phyloP scores from a whole-genome alignment of 2,113 vertebrate species.

The Malurus alboscapulatus region DNA sequence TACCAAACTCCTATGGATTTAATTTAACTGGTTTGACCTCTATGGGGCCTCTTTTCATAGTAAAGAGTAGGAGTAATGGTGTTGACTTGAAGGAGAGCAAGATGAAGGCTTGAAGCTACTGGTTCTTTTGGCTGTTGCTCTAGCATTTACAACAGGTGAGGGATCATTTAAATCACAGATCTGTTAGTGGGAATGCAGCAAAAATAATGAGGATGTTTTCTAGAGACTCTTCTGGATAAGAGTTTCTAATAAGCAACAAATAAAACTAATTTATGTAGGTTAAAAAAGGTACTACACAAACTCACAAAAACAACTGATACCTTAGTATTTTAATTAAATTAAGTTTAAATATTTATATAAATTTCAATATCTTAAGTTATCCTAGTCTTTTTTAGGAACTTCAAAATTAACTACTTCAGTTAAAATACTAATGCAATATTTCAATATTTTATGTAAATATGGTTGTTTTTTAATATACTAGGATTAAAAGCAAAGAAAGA shows the following conservation, averaged over 20 bases:
- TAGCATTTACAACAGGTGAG: slow-evolving; percentile 14
- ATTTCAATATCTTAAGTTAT: not conserved
- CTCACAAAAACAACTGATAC: not conserved
- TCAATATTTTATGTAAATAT: not conserved
- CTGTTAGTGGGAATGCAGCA: not conserved
- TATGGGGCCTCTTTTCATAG: not conserved
- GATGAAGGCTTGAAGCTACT: slow-evolving; percentile 29
- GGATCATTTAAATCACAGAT: not conserved
- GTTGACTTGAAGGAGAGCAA: slow-evolving; percentile 16
- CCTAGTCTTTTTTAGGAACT: not conserved
- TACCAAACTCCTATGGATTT: not conserved
- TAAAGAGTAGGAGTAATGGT: not conserved
- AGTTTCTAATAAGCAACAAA: not conserved
- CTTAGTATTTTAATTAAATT: not conserved
- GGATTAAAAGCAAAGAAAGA: not conserved
- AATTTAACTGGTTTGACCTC: not conserved
- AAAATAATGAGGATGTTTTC: not conserved
- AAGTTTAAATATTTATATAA: not conserved
- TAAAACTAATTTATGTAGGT: not conserved
- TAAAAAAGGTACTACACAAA: not conserved
- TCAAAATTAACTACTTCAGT: not conserved
- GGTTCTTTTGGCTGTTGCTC: slow-evolving; percentile 69
- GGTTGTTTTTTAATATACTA: not conserved
- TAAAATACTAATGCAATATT: not conserved
- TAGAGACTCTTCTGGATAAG: not conserved